These are phyloP conservation scores for Harpagoxenus sublaevis DNA, from an alignment of 2,888 invertebrate genomes.

Conservation along the genomic window DNA sequence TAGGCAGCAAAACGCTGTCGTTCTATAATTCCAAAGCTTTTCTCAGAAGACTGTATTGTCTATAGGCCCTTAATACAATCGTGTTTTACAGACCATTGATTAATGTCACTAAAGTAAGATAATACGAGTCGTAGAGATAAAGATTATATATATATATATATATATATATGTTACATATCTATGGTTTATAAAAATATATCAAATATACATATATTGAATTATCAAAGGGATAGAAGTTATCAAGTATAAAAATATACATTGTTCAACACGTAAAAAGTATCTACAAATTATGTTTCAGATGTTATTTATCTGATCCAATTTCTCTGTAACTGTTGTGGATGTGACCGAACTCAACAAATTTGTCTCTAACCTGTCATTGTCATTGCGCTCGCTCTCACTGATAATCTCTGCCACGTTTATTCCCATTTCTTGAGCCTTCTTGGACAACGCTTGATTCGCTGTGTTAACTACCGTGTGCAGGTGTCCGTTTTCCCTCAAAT, in stretches of 20 bases:
- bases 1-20: neutral
- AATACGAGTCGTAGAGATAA: too few relatives aligned
- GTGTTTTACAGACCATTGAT: neutral
- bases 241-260: neutral
- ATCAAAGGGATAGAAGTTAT: neutral
- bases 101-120: too few relatives aligned
- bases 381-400: neutral
- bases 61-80: neutral
- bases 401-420: conserved; percentile 57
- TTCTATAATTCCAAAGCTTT: neutral
- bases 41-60: neutral
- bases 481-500: conserved; percentile 70
- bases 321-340: neutral
- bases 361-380: neutral
- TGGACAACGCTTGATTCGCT: conserved; percentile 67
- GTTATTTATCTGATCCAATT: neutral
- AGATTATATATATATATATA: conserved; percentile 11
- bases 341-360: neutral
- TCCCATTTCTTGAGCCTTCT: conserved; percentile 53
- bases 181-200: neutral
- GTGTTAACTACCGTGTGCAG: conserved; percentile 61
- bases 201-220: neutral
- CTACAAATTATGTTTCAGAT: neutral
- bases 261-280: neutral
- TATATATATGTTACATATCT: neutral